Evolutionary conservation across 2,113 vertebrate species (phyloP), one percentile per base, ranked within the genome.

Genomic region (Lophotis ruficrista): DNA sequence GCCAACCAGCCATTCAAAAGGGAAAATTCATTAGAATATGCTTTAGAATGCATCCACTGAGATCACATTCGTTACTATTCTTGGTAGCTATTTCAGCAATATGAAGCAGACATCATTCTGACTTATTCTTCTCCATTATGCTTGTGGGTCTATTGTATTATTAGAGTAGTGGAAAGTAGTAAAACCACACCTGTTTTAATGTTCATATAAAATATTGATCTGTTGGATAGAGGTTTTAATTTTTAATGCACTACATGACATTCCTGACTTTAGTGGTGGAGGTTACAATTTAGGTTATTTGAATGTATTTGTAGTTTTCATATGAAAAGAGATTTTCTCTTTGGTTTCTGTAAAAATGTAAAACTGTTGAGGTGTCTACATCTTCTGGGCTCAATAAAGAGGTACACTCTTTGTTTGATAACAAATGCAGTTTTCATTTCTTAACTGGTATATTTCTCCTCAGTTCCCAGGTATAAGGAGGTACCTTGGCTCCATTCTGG

Each of bases 181-280:
- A 91, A 95, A 96, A 85, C 94, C 92, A 87, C 88, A 93, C 92
- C 87, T 88, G 83, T 85, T 91, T 95, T 91, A 86, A 91, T 73
- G 58, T 76, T 95, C 45, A 24, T 86, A 88, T 90, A 88, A 96
- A 94, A 93, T 85, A 90, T 28, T 85, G 45, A 85, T 94, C 38
- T 91, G 20, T 65, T 95, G 95, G 73, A 62, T 53, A 89, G 71
- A 85, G 31, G 6, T 51, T 94, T 95, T 76, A 30, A 84, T 87
- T 95, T 96, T 91, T 93, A 88, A 79, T 69, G 70, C 24, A 76
- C 79, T 88, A 61, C 68, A 54, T 70, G 93, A 76, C 82, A 92
- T 88, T 94, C 75, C 79, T 80, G 60, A 72, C 57, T 94, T 78
- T 61, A 97, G 50, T 61, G 50, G 31, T 6, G 22, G 50, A 83